These are phyloP conservation scores for Micoletzkya japonica DNA, from an alignment of 2,888 invertebrate genomes.

Conservation along the genomic window DNA sequence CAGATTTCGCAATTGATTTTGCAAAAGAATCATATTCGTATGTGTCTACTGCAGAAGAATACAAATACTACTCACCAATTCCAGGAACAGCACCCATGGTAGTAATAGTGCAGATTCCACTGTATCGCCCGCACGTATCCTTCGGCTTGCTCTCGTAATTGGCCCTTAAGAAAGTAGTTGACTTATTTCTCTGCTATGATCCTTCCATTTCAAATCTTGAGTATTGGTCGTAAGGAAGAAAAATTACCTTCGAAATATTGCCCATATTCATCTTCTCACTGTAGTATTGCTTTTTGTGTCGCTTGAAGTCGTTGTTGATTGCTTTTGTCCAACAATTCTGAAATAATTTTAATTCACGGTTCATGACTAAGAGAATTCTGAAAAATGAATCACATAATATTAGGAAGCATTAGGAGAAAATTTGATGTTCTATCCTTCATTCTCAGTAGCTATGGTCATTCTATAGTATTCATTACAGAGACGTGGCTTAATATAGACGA, in stretches of 20 bases:
- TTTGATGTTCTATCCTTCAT: not conserved
- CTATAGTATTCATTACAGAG: too few species aligned
- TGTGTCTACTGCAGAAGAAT: not conserved
- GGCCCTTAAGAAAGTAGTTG: not conserved
- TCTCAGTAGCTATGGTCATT: not conserved
- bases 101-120: conserved; percentile 95
- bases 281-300: conserved; percentile 88
- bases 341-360: not conserved
- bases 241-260: conserved; percentile 73
- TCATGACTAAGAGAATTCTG: too few species aligned
- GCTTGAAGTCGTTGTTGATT: conserved; percentile 75
- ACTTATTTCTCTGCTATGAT: not conserved
- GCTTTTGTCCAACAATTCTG: conserved; percentile 58
- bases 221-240: too few species aligned
- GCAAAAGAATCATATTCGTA: too few species aligned
- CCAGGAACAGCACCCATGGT: conserved; percentile 94
- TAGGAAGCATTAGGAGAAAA: not conserved
- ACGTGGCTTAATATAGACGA: too few species aligned
- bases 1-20: too few species aligned
- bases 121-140: conserved; percentile 90
- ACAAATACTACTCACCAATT: conserved; percentile 77
- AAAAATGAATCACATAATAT: not conserved
- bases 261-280: conserved; percentile 82
- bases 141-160: conserved; percentile 70
- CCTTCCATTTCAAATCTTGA: too few species aligned